Conservation (phyloP, 1,140 invertebrate genomes). For the Globodera rostochiensis region DNA sequence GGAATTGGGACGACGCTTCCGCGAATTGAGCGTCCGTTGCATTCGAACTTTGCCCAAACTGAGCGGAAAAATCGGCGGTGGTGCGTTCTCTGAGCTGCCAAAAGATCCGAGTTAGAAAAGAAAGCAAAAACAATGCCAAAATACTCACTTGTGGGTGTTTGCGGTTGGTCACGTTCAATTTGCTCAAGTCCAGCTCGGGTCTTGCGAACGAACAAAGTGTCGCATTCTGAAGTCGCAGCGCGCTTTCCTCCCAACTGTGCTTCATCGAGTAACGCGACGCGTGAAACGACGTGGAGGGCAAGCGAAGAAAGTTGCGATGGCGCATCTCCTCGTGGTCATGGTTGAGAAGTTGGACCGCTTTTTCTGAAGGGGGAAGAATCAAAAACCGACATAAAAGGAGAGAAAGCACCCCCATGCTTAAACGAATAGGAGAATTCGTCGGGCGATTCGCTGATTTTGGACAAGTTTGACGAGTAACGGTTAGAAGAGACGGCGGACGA, state of each 20-base stretch:
- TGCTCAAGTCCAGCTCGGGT: conserved; percentile 18
- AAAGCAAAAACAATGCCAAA: too few relatives aligned
- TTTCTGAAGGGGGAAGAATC: not conserved
- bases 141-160: not conserved
- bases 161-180: not conserved
- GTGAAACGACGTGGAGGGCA: conserved; percentile 25
- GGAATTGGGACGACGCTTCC: not conserved
- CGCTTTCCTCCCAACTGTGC: conserved; percentile 30
- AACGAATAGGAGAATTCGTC: conserved; percentile 32
- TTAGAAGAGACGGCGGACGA: not conserved
- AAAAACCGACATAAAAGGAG: not conserved
- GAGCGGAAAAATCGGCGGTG: not conserved
- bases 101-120: not conserved
- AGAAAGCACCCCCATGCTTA: conserved; percentile 12
- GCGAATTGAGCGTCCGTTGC: not conserved
- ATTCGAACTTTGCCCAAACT: not conserved
- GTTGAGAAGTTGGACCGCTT: conserved; percentile 14
- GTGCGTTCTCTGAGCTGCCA: not conserved
- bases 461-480: conserved; percentile 18
- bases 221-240: conserved; percentile 18
- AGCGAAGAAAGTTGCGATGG: not conserved
- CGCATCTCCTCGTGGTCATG: conserved; percentile 19
- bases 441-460: conserved; percentile 17
- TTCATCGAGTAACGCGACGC: conserved; percentile 25
- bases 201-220: conserved; percentile 1